These are phyloP conservation scores for Halesus radiatus DNA, from an alignment of 1,140 invertebrate genomes.

Conservation along the genomic window DNA sequence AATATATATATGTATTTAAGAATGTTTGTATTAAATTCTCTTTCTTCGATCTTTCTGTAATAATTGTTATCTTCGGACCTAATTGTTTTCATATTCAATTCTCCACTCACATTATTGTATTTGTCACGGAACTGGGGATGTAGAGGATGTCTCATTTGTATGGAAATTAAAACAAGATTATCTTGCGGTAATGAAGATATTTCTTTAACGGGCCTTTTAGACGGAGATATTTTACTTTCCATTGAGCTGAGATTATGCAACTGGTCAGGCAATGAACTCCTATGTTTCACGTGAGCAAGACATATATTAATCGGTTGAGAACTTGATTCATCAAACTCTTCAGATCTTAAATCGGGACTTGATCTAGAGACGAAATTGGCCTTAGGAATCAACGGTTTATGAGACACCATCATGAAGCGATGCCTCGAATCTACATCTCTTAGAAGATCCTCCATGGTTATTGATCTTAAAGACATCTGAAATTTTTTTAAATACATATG, in stretches of 20 bases:
- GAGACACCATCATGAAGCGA: slow-evolving; percentile 85
- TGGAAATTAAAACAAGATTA: slow-evolving; percentile 72
- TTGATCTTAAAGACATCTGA: slow-evolving; percentile 82
- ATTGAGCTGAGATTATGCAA: slow-evolving; percentile 71
- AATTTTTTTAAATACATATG: slow-evolving; percentile 32
- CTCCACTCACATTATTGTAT: slow-evolving; percentile 60
- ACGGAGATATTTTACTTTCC: slow-evolving; percentile 26
- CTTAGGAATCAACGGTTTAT: slow-evolving; percentile 63
- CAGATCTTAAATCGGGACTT: slow-evolving; percentile 80
- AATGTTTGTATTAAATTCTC: too few species aligned
- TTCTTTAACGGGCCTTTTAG: slow-evolving; percentile 37
- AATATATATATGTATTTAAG: too few species aligned
- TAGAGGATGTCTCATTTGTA: slow-evolving; percentile 66
- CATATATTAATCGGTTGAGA: slow-evolving; percentile 13
- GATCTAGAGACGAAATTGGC: slow-evolving; percentile 82
- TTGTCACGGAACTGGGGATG: slow-evolving; percentile 62
- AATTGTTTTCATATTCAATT: too few species aligned
- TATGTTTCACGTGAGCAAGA: slow-evolving; percentile 57
- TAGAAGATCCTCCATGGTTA: slow-evolving; percentile 90
- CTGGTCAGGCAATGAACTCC: slow-evolving; percentile 77
- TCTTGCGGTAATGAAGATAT: slow-evolving; percentile 64
- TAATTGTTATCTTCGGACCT: too few species aligned
- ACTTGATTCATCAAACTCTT: slow-evolving; percentile 28
- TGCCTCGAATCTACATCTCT: slow-evolving; percentile 83
- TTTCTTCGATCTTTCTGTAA: too few species aligned